Evolutionary conservation across 2,888 invertebrate species (phyloP), one percentile per base, ranked within the genome.

Genomic region (Busseola fusca): DNA sequence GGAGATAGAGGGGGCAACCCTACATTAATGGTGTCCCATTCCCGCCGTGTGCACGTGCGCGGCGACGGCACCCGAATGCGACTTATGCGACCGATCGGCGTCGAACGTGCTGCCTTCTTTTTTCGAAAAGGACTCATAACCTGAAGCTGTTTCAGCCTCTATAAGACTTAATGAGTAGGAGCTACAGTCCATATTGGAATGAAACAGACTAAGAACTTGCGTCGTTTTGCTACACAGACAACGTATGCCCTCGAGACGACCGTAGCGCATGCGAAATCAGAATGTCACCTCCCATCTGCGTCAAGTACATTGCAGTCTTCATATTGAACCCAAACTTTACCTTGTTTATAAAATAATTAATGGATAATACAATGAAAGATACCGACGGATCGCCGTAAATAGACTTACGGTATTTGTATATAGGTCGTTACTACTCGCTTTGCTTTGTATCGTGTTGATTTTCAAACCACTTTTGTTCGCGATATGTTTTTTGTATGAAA

Each of bases 191-290:
- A 72, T 66, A 78, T 82, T 88, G 2, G 2, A 25, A 45, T 71
- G 2, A 12, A 50, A 10, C 14, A 1, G 0, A 3, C 5, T 6
- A 5, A 3, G 12, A 12, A 86, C 64, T 76, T 90, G 84, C 0
- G 72, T 59, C 78, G 5, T 87, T 90, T 76, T 67, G 37, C 9
- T n/a, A 45, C 64, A 70, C 70, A 57, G 69, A 68, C 59, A 86
- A 83, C 75, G 85, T 87, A 91, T 91, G 92, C 93, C 93, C 92
- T 92, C 93, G 93, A 93, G 93, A 92, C 91, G 90, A 90, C 90
- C 90, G 89, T 87, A 89, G 93, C 94, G 94, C 94, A 94, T 93
- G 93, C 93, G 93, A 89, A 91, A 88, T 91, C 76, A 85, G 74
- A 81, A 72, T 82, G 88, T 87, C 80, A 83, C 75, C 82, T 86